Conservation (phyloP, 2,888 invertebrate species). For the Brachypterus glaber region DNA sequence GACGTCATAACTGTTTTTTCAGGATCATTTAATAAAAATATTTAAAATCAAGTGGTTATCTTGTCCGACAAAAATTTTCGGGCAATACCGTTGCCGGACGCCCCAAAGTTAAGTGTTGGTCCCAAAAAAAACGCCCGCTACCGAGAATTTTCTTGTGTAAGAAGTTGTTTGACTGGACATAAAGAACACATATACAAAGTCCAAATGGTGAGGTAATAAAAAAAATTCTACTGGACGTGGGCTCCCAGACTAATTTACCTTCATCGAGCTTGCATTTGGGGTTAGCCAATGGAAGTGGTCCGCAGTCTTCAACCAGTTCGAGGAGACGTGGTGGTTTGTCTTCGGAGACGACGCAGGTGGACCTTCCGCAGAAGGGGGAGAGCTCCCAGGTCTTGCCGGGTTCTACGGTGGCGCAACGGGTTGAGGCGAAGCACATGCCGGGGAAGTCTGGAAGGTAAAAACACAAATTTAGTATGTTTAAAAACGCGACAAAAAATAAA, state of each 20-base stretch:
- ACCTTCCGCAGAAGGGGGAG: conserved; percentile 83
- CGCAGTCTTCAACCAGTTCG: conserved; percentile 82
- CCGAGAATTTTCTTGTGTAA: no score
- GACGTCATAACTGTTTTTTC: no score
- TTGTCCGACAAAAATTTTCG: no score
- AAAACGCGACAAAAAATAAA: no score
- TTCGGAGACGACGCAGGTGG: conserved; percentile 74
- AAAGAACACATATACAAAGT: no score
- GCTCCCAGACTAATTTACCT: conserved; percentile 26
- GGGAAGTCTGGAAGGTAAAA: conserved; percentile 63
- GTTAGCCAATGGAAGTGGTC: conserved; percentile 77
- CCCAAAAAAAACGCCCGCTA: not conserved
- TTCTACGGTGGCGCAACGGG: conserved; percentile 78
- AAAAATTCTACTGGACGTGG: no score
- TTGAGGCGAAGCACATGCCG: conserved; percentile 84
- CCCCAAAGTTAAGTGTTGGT: not conserved
- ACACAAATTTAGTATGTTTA: no score
- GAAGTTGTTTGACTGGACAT: no score
- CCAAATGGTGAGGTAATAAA: no score
- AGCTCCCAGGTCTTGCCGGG: conserved; percentile 79
- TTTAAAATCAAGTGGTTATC: no score
- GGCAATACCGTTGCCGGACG: no score
- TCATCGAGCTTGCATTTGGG: conserved; percentile 78
- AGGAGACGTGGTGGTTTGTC: conserved; percentile 65
- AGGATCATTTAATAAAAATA: not conserved